These are phyloP conservation scores for Eulimnadia texana DNA, from an alignment of 1,140 invertebrate species.

Conservation along the genomic window DNA sequence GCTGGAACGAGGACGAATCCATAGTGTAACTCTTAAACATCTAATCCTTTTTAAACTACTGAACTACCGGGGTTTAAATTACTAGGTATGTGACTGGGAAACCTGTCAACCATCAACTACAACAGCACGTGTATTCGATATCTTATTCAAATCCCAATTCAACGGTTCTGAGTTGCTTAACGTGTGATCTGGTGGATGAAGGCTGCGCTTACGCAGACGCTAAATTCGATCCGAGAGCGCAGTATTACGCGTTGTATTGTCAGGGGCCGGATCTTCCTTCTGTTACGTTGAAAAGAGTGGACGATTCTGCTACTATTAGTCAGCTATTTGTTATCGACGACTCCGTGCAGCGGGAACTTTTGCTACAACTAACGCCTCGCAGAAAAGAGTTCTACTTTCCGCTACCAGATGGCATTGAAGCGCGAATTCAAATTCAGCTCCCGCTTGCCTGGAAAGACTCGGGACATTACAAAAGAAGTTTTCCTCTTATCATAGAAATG, in stretches of 20 bases:
- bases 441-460: slow-evolving; percentile 13
- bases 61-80: neutral
- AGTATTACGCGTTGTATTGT: slow-evolving; percentile 3
- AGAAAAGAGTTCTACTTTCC: slow-evolving; percentile 4
- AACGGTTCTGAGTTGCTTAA: neutral
- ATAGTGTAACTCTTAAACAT: slow-evolving; percentile 1
- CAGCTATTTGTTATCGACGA: neutral
- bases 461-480: slow-evolving; percentile 4
- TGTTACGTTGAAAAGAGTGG: neutral
- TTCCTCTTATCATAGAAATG: slow-evolving; percentile 15
- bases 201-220: neutral
- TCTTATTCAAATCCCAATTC: neutral
- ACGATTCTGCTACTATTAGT: neutral
- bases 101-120: neutral
- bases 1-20: slow-evolving; percentile 7
- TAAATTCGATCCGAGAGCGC: neutral
- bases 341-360: slow-evolving; percentile 1
- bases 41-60: neutral
- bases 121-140: slow-evolving; percentile 12
- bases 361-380: slow-evolving; percentile 6
- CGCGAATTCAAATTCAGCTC: slow-evolving; percentile 9
- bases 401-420: slow-evolving; percentile 8
- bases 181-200: neutral
- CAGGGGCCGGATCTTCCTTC: slow-evolving; percentile 5
- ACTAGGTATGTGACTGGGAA: slow-evolving; percentile 13